phyloP scores from a whole-genome alignment of 2,113 vertebrate species.

The Porphyrio hochstetteri region DNA sequence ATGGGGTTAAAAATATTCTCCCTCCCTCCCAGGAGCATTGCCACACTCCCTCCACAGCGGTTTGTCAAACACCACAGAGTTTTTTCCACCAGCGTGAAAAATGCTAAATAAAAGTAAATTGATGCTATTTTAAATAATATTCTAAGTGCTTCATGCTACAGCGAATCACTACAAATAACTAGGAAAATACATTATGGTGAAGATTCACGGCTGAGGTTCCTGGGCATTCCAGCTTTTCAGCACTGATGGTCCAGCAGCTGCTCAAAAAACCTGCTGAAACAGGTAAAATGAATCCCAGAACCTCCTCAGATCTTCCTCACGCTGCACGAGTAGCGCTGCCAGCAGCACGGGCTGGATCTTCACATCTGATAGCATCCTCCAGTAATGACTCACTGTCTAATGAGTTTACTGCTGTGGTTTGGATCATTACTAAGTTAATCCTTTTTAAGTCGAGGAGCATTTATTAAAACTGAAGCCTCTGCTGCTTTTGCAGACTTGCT shows the following conservation, averaged over 20 bases:
- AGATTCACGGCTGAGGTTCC: neutral
- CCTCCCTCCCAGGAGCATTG: neutral
- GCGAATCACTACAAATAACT: neutral
- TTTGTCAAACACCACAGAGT: neutral
- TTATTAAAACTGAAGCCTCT: neutral
- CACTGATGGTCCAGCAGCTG: neutral
- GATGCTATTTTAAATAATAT: neutral
- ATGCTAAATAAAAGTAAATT: slow-evolving; percentile 13
- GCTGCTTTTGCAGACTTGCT: neutral
- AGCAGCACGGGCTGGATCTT: neutral
- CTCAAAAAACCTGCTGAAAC: neutral
- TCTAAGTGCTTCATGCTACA: neutral
- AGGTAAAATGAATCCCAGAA: neutral
- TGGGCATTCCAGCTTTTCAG: neutral
- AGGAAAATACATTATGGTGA: neutral
- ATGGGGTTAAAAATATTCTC: slow-evolving; percentile 44
- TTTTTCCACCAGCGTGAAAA: slow-evolving; percentile 16
- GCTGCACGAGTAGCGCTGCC: accelerated
- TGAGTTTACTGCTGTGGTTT: neutral
- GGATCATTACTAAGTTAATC: neutral
- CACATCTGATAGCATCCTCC: neutral
- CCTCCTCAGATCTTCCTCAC: accelerated
- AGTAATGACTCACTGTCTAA: neutral
- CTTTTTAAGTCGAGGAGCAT: neutral
- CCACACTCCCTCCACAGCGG: neutral